phyloP scores from a whole-genome alignment of 2,888 invertebrate genomes.

The Acleris holmiana region DNA sequence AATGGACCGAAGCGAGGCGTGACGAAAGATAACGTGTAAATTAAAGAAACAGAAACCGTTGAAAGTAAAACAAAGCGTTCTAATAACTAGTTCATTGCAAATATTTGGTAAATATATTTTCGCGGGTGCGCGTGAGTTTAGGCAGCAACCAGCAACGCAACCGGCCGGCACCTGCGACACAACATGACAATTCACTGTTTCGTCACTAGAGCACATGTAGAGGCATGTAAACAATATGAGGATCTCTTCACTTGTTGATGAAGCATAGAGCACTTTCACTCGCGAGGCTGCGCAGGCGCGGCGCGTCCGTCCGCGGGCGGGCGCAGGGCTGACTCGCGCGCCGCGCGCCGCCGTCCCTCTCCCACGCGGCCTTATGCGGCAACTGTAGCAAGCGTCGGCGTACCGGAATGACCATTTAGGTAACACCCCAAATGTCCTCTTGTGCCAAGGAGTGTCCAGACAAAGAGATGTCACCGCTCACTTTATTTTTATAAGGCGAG shows the following conservation, averaged over 20 bases:
- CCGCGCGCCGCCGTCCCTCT: slow-evolving; percentile 59
- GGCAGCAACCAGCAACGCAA: slow-evolving; percentile 38
- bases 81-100: slow-evolving; percentile 24
- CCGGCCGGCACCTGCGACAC: slow-evolving; percentile 53
- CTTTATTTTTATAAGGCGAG: slow-evolving; percentile 1
- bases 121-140: slow-evolving; percentile 42
- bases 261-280: slow-evolving; percentile 69
- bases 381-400: slow-evolving; percentile 70
- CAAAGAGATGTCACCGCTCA: slow-evolving; percentile 26
- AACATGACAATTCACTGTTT: slow-evolving; percentile 44
- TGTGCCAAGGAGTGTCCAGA: slow-evolving; percentile 13
- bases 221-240: slow-evolving; percentile 34
- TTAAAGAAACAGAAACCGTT: slow-evolving; percentile 56
- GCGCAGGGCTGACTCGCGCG: slow-evolving; percentile 75
- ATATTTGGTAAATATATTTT: slow-evolving; percentile 44
- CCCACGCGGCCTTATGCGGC: slow-evolving; percentile 62
- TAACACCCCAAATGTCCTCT: slow-evolving; percentile 54
- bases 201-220: slow-evolving; percentile 31
- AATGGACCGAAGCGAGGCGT: slow-evolving; percentile 62
- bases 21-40: slow-evolving; percentile 64
- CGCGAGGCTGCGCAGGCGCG: slow-evolving; percentile 47
- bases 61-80: slow-evolving; percentile 52
- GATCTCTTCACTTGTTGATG: slow-evolving; percentile 36
- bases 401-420: slow-evolving; percentile 74
- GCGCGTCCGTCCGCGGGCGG: slow-evolving; percentile 67